Evolutionary conservation across 2,113 vertebrate species (phyloP).

Genomic region (Ciconia stormi): DNA sequence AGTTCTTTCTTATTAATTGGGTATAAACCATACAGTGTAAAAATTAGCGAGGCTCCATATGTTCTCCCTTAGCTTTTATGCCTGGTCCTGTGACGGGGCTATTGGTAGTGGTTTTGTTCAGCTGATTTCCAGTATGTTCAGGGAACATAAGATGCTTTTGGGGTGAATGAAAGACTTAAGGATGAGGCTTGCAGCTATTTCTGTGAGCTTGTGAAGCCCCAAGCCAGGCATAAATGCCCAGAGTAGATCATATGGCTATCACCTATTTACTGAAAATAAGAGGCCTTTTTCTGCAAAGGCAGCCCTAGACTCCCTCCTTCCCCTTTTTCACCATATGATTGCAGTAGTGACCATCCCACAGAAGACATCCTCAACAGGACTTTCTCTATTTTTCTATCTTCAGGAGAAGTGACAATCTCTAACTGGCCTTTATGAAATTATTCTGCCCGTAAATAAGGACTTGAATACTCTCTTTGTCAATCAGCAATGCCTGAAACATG

Average conservation of each 20-base stretch:
- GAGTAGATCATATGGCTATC: background rate
- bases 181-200: background rate
- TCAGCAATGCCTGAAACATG: background rate
- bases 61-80: background rate
- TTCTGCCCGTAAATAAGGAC: background rate
- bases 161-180: background rate
- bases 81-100: background rate
- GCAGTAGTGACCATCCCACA: background rate
- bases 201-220: background rate
- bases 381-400: background rate
- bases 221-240: background rate
- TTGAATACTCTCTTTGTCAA: background rate
- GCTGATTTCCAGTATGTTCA: background rate
- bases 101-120: background rate
- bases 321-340: background rate
- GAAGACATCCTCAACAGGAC: background rate
- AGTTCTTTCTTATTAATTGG: background rate
- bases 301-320: background rate
- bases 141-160: background rate
- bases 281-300: background rate
- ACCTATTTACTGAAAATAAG: background rate
- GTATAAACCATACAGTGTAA: background rate
- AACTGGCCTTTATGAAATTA: background rate
- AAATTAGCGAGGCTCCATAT: background rate
- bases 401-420: background rate